Base-by-base conservation (phyloP, 2,888 invertebrate species). In the Clistopyga incitator region DNA sequence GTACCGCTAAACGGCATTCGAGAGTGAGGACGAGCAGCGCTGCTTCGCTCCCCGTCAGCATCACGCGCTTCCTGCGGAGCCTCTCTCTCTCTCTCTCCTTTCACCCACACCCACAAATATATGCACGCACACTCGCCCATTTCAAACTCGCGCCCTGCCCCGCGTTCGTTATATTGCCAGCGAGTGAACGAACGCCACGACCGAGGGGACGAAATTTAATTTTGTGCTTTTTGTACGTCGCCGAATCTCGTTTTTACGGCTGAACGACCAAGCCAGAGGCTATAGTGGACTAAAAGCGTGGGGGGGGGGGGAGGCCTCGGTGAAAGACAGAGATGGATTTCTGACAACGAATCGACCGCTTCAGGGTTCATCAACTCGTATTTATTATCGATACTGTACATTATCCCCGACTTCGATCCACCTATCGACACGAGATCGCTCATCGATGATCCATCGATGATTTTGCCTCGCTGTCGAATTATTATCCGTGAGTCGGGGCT, bases 1-100 rank as follows among this genome's bases (percentile, higher is more conserved):
- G 93, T 91, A 90, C 90, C 91, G 92, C 92, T 92, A 92, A 92
- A 92, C 92, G 91, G 92, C 89, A 92, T 93, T 93, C 90, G 91
- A 91, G 90, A 90, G 88, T 85, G 86, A 86, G 85, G 85, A 87
- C 87, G 86, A 85, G 85, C 87, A 77, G 56, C 25, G 56, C 79
- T 74, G 78, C 68, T 47, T 67, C 67, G 61, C 59, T 78, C 75
- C 42, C 6, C 82, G 47, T 59, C 70, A 71, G 75, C 76, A 59
- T 79, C 82, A 65, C 71, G 11, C 65, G 65, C 47, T 47, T 67
- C 42, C 47, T 42, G 45, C 38, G 56, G 25, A 64, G 42, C 50
- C 75, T 71, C 75, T 76, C 71, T 75, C 77, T 38, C 75, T 79
- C 75, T 71, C 75, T 76, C 71, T 75, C 77, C 38, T 78, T 79